These are phyloP conservation scores for Drosophila falleni DNA, from an alignment of 2,888 invertebrate genomes.

Conservation along the genomic window DNA sequence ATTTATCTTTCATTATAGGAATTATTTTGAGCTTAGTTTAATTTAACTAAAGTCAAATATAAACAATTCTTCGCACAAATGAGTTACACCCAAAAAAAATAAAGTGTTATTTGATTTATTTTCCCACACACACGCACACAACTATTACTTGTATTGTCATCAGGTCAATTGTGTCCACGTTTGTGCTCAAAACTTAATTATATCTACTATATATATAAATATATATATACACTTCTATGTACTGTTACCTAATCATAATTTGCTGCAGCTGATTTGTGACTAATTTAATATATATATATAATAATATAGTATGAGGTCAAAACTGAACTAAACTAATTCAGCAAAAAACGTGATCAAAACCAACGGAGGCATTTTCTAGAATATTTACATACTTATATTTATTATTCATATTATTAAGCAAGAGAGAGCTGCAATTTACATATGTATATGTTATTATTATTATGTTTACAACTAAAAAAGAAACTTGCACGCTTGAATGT, in stretches of 20 bases:
- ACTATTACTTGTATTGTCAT: constrained; percentile 46
- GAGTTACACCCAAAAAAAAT: constrained; percentile 82
- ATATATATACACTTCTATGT: constrained; percentile 44
- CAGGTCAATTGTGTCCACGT: constrained; percentile 42
- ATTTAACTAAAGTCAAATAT: constrained; percentile 2
- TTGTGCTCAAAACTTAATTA: constrained; percentile 39
- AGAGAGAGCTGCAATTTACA: constrained; percentile 14
- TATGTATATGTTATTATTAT: constrained; percentile 12
- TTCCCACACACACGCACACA: constrained; percentile 26
- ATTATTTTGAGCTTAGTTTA: constrained; percentile 39
- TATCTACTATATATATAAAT: constrained; percentile 23
- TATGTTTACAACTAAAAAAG: constrained; percentile 27
- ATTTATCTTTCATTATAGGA: constrained; percentile 30
- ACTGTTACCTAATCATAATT: constrained; percentile 43
- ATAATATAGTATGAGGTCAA: constrained; percentile 9
- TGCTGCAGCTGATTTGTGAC: constrained; percentile 66
- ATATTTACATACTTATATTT: constrained; percentile 15
- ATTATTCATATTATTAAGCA: constrained; percentile 10
- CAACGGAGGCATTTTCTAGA: constrained; percentile 68
- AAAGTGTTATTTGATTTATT: constrained; percentile 17
- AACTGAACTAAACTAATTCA: constrained; percentile 21
- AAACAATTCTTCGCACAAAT: constrained; percentile 68
- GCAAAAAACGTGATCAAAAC: constrained; percentile 4
- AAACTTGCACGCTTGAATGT: constrained; percentile 67
- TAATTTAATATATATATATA: constrained; percentile 61